phyloP scores from a whole-genome alignment of 2,888 invertebrate genomes.

The Erebia ligea region DNA sequence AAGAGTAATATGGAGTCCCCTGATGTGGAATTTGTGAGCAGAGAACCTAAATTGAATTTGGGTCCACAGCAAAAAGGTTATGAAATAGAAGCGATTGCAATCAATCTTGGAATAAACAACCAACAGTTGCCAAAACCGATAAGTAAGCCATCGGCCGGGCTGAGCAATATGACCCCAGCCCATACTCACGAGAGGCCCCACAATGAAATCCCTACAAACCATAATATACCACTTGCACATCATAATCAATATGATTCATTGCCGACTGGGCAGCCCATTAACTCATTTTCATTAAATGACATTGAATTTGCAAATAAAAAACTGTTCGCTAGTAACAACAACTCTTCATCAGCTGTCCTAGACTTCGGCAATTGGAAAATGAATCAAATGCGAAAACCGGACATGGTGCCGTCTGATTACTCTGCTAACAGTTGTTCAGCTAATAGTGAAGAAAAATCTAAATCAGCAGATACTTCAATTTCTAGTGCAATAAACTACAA shows the following conservation, averaged over 20 bases:
- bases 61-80: slow-evolving; percentile 63
- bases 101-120: slow-evolving; percentile 71
- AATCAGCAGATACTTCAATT: slow-evolving; percentile 55
- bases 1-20: slow-evolving; percentile 56
- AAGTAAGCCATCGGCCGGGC: slow-evolving; percentile 52
- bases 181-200: slow-evolving; percentile 63
- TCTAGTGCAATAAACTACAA: slow-evolving; percentile 64
- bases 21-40: slow-evolving; percentile 51
- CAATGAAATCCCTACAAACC: slow-evolving; percentile 56
- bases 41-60: slow-evolving; percentile 57
- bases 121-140: slow-evolving; percentile 61
- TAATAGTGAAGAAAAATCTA: slow-evolving; percentile 62
- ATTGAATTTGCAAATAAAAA: slow-evolving; percentile 76
- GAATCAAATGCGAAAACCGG: slow-evolving; percentile 67
- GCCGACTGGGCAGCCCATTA: slow-evolving; percentile 57
- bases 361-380: slow-evolving; percentile 78
- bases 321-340: slow-evolving; percentile 61
- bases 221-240: slow-evolving; percentile 67
- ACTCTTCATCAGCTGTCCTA: slow-evolving; percentile 58
- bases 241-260: slow-evolving; percentile 68
- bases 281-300: slow-evolving; percentile 71
- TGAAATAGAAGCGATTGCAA: slow-evolving; percentile 72
- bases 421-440: slow-evolving; percentile 59
- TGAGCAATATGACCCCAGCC: slow-evolving; percentile 62
- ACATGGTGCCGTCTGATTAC: slow-evolving; percentile 69